phyloP scores from a whole-genome alignment of 2,888 invertebrate species.

The Hybos culiciformis region DNA sequence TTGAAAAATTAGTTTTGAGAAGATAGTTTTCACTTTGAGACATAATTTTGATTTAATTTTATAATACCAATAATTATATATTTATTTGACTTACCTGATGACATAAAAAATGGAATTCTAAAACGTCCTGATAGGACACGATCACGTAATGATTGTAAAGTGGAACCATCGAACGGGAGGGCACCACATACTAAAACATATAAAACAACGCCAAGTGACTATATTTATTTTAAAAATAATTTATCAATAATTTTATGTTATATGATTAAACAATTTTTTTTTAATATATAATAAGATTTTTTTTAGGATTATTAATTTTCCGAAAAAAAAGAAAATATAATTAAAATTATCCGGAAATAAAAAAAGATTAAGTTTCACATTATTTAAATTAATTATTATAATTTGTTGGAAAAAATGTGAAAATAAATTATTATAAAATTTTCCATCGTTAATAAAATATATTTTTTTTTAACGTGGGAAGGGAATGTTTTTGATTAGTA shows the following conservation, averaged over 20 bases:
- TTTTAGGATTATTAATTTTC: background rate
- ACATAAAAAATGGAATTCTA: slow-evolving; percentile 96
- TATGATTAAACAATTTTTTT: background rate
- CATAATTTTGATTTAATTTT: too few relatives aligned
- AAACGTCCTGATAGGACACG: slow-evolving; percentile 88
- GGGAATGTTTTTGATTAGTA: too few relatives aligned
- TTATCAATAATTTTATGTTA: slow-evolving; percentile 3
- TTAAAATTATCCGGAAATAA: background rate
- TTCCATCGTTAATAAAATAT: too few relatives aligned
- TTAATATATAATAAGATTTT: background rate
- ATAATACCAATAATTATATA: background rate
- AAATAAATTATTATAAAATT: too few relatives aligned
- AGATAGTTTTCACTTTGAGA: too few relatives aligned
- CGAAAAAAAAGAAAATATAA: background rate
- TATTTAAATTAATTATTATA: too few relatives aligned
- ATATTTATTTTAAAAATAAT: slow-evolving; percentile 25
- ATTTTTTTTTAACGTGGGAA: too few relatives aligned
- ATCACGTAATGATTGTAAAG: slow-evolving; percentile 78
- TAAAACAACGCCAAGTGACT: slow-evolving; percentile 93
- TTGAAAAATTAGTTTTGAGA: too few relatives aligned
- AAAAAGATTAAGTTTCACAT: too few relatives aligned
- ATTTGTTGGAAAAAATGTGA: too few relatives aligned
- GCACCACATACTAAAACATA: slow-evolving; percentile 94
- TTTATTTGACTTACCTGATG: slow-evolving; percentile 56
- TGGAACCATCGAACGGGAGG: slow-evolving; percentile 90